Evolutionary conservation across 1,140 invertebrate species (phyloP), one percentile per base, ranked within the genome.

Genomic region (Temnothorax longispinosus): DNA sequence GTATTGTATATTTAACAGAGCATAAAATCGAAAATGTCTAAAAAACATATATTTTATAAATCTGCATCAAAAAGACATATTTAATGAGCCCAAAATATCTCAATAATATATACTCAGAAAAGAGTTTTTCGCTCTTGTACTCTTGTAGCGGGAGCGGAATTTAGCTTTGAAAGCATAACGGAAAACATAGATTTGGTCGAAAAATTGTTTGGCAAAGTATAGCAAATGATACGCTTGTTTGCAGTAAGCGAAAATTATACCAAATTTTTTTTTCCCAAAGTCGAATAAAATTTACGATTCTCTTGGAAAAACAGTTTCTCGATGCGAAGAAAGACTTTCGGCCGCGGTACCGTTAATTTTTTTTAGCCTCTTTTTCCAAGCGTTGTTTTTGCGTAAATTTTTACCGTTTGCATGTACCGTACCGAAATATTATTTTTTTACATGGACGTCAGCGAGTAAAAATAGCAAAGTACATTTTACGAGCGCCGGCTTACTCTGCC

Each of bases 401-500:
- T 86, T 81, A 67, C 10, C 54, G 18, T 60, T 13, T 47, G 10
- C 47, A 52, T 32, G 44, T n/a, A 56, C 35, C 41, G 27, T 62
- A 35, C 71, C 44, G 50, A 62, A 18, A 54, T 27, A 81, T 81
- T 58, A 69, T 71, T 81, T 81, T 71, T 81, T 81, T 71, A 41
- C 78, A 71, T 44, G 47, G 86, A 58, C 71, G 56, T 78, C 85
- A 60, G 32, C 47, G 60, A 65, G 60, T 54, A 74, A 64, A 72
- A 87, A 82, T 82, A 69, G 54, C 52, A 47, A 82, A 74, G 72
- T 76, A 67, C 77, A 72, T 58, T 87, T 72, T 80, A 87, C 78
- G 35, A 80, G 58, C 65, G 21, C 13, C 32, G 38, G 52, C 77
- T 47, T 35, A 50, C 13, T 58, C 52, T 18, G 32, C 50, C 38